A percentile compares a stretch with the other conserved stretches of the same genome.
Evolutionary conservation across 1,140 invertebrate species (phyloP).

Genomic region (Ips nitidus): DNA sequence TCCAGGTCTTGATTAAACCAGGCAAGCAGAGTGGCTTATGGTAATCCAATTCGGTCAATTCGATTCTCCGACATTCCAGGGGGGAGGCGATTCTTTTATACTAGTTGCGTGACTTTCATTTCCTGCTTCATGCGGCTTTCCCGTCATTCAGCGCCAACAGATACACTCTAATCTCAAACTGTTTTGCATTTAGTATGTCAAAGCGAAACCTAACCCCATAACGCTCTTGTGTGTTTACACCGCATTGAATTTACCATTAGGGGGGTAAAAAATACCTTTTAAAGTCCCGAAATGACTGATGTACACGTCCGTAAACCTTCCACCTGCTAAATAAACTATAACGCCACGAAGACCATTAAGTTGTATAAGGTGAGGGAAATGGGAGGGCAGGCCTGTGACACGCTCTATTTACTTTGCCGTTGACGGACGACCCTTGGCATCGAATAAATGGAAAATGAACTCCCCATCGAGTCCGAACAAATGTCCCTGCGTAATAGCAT

Average conservation of each 20-base stretch:
- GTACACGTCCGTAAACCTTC: too few species aligned
- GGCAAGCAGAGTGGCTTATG: background rate
- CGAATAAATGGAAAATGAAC: background rate
- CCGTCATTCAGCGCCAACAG: too few species aligned
- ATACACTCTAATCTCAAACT: too few species aligned
- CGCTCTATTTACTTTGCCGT: background rate
- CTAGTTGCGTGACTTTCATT: background rate
- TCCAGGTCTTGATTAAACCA: too few species aligned
- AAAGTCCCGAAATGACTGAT: too few species aligned
- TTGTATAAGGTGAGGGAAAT: background rate
- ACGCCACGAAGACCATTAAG: background rate
- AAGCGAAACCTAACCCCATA: too few species aligned
- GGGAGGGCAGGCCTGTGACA: background rate
- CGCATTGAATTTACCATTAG: too few species aligned
- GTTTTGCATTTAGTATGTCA: too few species aligned
- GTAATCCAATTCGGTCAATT: background rate
- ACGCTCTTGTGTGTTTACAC: too few species aligned
- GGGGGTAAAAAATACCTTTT: too few species aligned
- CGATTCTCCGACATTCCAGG: background rate
- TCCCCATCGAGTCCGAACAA: background rate
- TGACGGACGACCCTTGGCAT: background rate
- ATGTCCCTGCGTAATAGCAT: background rate
- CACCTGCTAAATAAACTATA: background rate
- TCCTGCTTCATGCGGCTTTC: background rate
- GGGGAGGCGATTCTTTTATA: background rate